phyloP scores from a whole-genome alignment of 1,140 invertebrate species.

The Mycetomoellerius zeteki region DNA sequence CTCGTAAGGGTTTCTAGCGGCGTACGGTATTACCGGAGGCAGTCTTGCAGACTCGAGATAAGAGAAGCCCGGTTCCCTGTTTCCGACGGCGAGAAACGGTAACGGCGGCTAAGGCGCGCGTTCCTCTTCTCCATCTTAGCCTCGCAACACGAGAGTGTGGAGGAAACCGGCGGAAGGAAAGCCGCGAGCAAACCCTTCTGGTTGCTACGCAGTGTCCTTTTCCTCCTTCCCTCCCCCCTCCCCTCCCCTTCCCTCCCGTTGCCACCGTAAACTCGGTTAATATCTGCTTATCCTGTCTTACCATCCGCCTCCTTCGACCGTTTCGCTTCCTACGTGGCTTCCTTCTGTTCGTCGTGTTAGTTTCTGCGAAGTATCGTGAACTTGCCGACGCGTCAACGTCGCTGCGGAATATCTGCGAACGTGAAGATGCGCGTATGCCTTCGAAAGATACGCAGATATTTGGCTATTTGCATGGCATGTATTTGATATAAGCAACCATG shows the following conservation, averaged over 20 bases:
- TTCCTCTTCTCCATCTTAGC: conserved; percentile 59
- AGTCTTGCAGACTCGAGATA: conserved; percentile 87
- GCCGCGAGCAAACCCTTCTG: conserved; percentile 78
- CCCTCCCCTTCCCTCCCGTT: conserved; percentile 53
- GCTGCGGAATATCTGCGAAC: not conserved
- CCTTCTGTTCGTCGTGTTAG: conserved; percentile 22
- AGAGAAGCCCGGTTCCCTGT: conserved; percentile 79
- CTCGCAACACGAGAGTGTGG: conserved; percentile 50
- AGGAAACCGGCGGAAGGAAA: conserved; percentile 73
- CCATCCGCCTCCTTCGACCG: conserved; percentile 67
- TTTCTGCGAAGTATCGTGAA: conserved; percentile 20
- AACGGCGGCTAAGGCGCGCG: conserved; percentile 73
- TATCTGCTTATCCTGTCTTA: conserved; percentile 83
- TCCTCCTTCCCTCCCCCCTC: conserved; percentile 57
- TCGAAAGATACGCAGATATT: not conserved
- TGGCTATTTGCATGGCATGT: not conserved
- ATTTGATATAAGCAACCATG: not conserved
- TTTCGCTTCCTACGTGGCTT: conserved; percentile 46
- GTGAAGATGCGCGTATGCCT: too few species aligned
- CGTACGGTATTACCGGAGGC: conserved; percentile 84
- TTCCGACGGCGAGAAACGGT: conserved; percentile 78
- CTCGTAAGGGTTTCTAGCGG: conserved; percentile 77
- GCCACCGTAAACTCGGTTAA: conserved; percentile 76
- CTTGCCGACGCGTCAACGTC: not conserved
- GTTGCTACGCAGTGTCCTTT: conserved; percentile 74